Conservation (phyloP, 2,888 invertebrate species). For the Dione juno region DNA sequence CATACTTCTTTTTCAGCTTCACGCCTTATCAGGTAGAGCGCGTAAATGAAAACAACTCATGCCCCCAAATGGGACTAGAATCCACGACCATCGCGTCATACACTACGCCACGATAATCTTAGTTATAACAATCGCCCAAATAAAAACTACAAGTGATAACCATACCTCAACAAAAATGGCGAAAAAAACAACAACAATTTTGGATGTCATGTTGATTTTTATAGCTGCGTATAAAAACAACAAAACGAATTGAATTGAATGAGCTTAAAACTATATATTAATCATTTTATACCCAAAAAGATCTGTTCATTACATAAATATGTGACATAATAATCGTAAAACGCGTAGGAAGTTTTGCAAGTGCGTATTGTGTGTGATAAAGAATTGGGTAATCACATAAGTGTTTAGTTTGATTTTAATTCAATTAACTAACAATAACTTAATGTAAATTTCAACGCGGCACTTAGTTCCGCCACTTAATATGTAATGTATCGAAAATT, state of each 20-base stretch:
- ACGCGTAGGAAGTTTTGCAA: neutral
- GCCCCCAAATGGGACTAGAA: too few relatives aligned
- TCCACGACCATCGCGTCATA: too few relatives aligned
- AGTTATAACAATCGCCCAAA: neutral
- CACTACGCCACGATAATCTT: too few relatives aligned
- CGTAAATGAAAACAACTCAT: too few relatives aligned
- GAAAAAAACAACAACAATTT: neutral
- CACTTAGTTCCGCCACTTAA: too few relatives aligned
- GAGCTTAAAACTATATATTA: constrained; percentile 2
- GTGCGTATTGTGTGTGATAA: constrained; percentile 4
- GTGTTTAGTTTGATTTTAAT: too few relatives aligned
- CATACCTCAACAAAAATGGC: constrained; percentile 30
- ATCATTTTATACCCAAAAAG: constrained; percentile 18
- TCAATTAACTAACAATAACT: too few relatives aligned
- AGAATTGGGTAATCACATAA: neutral
- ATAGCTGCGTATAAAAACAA: constrained; percentile 27
- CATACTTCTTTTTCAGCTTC: too few relatives aligned
- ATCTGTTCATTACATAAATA: constrained; percentile 25
- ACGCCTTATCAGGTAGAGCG: too few relatives aligned
- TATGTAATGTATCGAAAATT: too few relatives aligned
- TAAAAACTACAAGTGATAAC: neutral
- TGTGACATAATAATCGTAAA: constrained; percentile 12
- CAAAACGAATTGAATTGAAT: constrained; percentile 26
- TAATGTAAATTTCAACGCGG: too few relatives aligned
- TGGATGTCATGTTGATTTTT: constrained; percentile 27